Conservation (phyloP, 2,888 invertebrate species). For the Prosopocoilus inquinatus region DNA sequence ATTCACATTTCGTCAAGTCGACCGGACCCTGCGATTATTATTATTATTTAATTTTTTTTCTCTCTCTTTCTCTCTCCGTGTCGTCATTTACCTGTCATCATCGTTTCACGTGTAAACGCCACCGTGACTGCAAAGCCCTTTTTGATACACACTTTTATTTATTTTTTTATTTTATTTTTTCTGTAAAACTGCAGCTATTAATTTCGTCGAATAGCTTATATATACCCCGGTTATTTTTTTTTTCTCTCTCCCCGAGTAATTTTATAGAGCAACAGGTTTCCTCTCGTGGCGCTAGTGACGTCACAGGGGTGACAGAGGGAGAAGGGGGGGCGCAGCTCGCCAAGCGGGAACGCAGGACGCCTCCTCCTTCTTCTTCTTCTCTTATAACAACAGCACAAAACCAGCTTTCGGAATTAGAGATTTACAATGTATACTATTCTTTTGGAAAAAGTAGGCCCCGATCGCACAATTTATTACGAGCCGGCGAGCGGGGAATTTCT, state of each 20-base stretch:
- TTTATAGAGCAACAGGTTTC: conserved; percentile 46
- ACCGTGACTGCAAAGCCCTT: too few species aligned
- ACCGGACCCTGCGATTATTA: too few species aligned
- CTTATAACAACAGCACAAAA: conserved; percentile 44
- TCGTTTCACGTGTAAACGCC: too few species aligned
- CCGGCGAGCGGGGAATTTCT: conserved; percentile 2
- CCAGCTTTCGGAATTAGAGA: conserved; percentile 46
- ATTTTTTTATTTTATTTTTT: background rate
- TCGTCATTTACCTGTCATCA: too few species aligned
- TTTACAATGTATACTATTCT: conserved; percentile 46
- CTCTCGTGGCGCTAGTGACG: conserved; percentile 35
- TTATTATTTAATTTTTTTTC: too few species aligned
- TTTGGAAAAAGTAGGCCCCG: conserved; percentile 31
- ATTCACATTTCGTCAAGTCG: too few species aligned
- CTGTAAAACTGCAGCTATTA: conserved; percentile 27
- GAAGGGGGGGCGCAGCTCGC: too few species aligned
- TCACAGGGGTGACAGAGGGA: conserved; percentile 30
- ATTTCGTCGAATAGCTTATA: conserved; percentile 23
- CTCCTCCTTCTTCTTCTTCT: conserved; percentile 21
- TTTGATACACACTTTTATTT: too few species aligned
- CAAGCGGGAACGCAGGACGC: conserved; percentile 23
- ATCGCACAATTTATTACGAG: conserved; percentile 2
- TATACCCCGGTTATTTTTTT: conserved; percentile 20
- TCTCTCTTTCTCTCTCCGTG: too few species aligned
- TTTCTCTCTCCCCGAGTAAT: conserved; percentile 41